Percentiles rank a stretch among this genome's conserved stretches.
phyloP scores from a whole-genome alignment of 2,888 invertebrate genomes.

The Ennomos quercinarius region DNA sequence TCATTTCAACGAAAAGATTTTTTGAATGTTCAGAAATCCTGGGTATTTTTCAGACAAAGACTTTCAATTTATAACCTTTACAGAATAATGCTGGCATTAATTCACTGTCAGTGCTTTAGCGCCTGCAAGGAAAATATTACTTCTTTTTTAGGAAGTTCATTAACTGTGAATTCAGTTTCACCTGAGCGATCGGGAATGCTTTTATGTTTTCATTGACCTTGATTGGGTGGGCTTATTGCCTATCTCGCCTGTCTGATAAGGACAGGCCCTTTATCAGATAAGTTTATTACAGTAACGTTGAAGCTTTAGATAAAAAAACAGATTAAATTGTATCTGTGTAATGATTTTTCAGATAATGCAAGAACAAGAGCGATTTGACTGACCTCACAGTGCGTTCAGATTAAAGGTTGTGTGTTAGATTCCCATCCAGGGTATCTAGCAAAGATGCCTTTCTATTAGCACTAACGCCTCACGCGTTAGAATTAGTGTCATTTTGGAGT shows the following conservation, averaged over 20 bases:
- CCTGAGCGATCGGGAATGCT: slow-evolving; percentile 25
- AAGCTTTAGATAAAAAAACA: slow-evolving; percentile 1
- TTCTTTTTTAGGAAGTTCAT: slow-evolving; percentile 26
- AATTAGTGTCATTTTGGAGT: too few species aligned
- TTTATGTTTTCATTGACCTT: slow-evolving; percentile 32
- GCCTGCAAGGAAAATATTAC: slow-evolving; percentile 22
- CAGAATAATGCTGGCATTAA: slow-evolving; percentile 12
- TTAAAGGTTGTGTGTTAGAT: too few species aligned
- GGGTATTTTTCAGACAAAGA: slow-evolving; percentile 14
- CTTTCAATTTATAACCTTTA: slow-evolving; percentile 21
- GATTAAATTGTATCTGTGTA: not conserved
- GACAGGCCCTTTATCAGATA: slow-evolving; percentile 10
- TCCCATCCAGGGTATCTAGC: too few species aligned
- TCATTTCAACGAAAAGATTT: slow-evolving; percentile 4
- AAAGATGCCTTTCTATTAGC: too few species aligned
- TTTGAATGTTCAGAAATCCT: slow-evolving; percentile 6
- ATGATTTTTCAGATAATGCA: too few species aligned
- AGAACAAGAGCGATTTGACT: too few species aligned
- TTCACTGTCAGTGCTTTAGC: slow-evolving; percentile 20
- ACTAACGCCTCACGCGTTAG: too few species aligned
- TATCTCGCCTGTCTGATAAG: slow-evolving; percentile 12
- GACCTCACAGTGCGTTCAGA: too few species aligned
- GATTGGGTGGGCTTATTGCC: slow-evolving; percentile 26
- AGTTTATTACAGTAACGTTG: slow-evolving; percentile 9
- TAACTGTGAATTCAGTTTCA: slow-evolving; percentile 32